Base-by-base conservation (phyloP, 2,888 invertebrate genomes). In the Ametastegia equiseti region DNA sequence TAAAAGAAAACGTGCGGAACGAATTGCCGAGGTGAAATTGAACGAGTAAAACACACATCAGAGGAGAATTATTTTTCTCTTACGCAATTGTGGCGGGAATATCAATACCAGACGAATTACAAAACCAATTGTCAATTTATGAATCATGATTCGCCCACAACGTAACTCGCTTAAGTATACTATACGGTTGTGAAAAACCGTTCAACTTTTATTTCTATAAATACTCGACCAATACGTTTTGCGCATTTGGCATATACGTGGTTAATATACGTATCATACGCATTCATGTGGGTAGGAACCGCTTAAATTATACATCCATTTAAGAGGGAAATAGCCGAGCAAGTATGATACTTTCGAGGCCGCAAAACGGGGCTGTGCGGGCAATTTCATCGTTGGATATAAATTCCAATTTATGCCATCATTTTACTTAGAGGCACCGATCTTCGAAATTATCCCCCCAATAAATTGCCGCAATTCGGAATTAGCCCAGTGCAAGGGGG, bases 401-500 rank as follows among this genome's bases (percentile, higher is more conserved):
- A 78, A 78, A 78, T 78, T 45, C 27, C 15, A 78, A 78, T 78
- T 78, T 78, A 57, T 27, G 42, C 78, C 33, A 27, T 23, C 78
- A 78, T 63, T 78, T 78, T 78, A 78, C 78, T 78, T 63, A 78
- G 60, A 63, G 60, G 36, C 45, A 60, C 78, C 78, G 78, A 78
- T 78, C 78, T 60, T 78, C 60, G 60, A 33, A 60, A 78, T 78
- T 78, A 78, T 78, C 11, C 60, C 78, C 60, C n/a, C 73, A 23
- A 78, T 78, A 78, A 78, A 78, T 78, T 78, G 78, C 78, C 78
- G 23, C 78, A 78, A 78, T 78, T 78, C 33, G 23, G 42, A 63
- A 78, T 78, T 78, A 78, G 11, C 47, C 45, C 47, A 39, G 23
- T 11, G 39, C 36, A 15, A n/a, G n/a, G n/a, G n/a, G 7, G 45